These are phyloP conservation scores for Apocheima hispidaria DNA, from an alignment of 2,888 invertebrate species.

Conservation along the genomic window DNA sequence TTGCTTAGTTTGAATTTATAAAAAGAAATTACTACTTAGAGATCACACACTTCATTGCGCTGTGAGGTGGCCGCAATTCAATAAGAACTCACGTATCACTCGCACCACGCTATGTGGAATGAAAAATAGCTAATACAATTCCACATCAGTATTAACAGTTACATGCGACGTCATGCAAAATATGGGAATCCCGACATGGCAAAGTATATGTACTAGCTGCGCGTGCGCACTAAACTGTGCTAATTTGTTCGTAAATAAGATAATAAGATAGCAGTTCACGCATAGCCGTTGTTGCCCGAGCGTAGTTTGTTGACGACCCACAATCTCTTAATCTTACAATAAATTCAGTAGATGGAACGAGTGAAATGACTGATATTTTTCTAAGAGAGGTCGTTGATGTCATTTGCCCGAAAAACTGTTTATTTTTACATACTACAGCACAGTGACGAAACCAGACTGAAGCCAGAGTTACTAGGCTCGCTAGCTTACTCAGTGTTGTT, in stretches of 20 bases:
- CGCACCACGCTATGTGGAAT: too few relatives aligned
- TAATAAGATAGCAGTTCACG: constrained; percentile 5
- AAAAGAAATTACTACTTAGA: too few relatives aligned
- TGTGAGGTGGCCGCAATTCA: too few relatives aligned
- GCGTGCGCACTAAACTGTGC: constrained; percentile 1
- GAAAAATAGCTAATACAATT: neutral
- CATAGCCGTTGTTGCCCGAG: too few relatives aligned
- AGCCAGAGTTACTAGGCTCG: too few relatives aligned
- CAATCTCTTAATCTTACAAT: neutral
- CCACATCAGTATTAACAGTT: neutral
- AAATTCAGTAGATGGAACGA: neutral
- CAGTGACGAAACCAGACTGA: too few relatives aligned
- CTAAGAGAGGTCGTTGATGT: neutral
- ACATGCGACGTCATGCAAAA: neutral
- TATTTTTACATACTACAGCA: too few relatives aligned
- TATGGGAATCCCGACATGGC: neutral
- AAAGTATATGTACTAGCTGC: too few relatives aligned
- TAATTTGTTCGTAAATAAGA: constrained; percentile 2
- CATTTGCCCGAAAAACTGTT: neutral
- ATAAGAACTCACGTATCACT: too few relatives aligned
- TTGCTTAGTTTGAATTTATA: too few relatives aligned
- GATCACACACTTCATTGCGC: too few relatives aligned
- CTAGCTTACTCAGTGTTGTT: too few relatives aligned
- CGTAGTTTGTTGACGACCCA: neutral
- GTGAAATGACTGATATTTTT: neutral